Percentiles rank a stretch among this genome's conserved stretches.
Evolutionary conservation across 2,113 vertebrate species (phyloP).

Genomic region (Halichoerus grypus): DNA sequence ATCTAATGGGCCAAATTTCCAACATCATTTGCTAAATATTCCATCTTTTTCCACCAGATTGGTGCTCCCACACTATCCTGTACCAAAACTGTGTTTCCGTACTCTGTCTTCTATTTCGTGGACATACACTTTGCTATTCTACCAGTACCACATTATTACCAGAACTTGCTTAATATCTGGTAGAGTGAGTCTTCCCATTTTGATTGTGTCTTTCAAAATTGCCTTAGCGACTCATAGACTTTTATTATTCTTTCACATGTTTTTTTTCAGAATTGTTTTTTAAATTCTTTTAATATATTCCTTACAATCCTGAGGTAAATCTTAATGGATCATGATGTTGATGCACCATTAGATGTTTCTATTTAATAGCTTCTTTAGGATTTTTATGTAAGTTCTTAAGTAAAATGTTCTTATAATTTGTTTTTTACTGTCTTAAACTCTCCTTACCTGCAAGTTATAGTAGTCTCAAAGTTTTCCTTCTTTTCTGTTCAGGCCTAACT

Average conservation of each 20-base stretch:
- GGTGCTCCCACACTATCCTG: not conserved
- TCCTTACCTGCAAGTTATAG: not conserved
- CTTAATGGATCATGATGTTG: not conserved
- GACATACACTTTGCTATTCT: not conserved
- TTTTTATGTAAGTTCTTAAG: not conserved
- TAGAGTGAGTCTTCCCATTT: not conserved
- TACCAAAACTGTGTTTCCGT: not conserved
- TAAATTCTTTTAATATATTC: not conserved
- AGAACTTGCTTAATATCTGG: not conserved
- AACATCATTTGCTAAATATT: not conserved
- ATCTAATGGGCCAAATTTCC: not conserved
- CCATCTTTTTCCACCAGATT: not conserved
- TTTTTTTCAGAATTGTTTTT: constrained; percentile 40
- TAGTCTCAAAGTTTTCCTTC: not conserved
- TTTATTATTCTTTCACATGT: not conserved
- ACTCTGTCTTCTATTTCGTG: not conserved
- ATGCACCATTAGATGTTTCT: not conserved
- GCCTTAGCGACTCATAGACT: not conserved
- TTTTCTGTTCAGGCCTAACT: not conserved
- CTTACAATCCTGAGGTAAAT: not conserved
- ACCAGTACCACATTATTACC: not conserved
- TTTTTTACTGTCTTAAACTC: not conserved
- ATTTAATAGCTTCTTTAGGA: not conserved
- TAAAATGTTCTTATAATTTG: not conserved
- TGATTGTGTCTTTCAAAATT: not conserved